Evolutionary conservation across 2,797 vertebrate genomes (phyloP), one percentile per base, ranked within the genome.

Genomic region (Anomalospiza imberbis): DNA sequence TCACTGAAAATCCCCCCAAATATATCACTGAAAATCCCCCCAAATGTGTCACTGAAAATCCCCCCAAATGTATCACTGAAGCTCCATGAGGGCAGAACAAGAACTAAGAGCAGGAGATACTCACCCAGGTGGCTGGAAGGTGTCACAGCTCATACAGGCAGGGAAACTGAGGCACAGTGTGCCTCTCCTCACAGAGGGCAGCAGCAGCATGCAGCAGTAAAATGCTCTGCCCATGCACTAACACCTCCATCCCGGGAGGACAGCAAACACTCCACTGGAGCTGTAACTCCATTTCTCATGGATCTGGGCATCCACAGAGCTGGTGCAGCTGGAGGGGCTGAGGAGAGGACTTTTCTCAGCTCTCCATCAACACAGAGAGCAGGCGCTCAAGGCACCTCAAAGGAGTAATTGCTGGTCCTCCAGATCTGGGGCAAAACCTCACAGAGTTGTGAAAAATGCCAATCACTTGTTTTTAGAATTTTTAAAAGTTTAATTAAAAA

Each of bases 11-110:
- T 7, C 7, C 34, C 72, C 60, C 17, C 3, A 40, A 13, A 40
- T 40, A 11, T 13, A 40, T 13, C 12, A 40, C 40, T 40, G 67
- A 45, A 53, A 58, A 20, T 7, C 7, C 32, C 72, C 60, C 17
- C 3, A 38, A 38, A 38, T 38, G 38, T 38, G 38, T 38, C 38
- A 38, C 38, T 10, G 67, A 45, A 53, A 58, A 22, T 7, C 7
- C 34, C 72, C 60, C 17, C 3, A 10, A 4, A n/a, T 2, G 0
- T 47, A 3, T 7, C 17, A 13, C 2, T 12, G 34, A 9, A 28
- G 26, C 38, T 61, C 38, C 1, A 1, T 6, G 65, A 62, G 57
- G 6, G 7, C 58, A 22, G 38, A n/a, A 10, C 12, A n/a, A 12
- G 26, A 47, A 21, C 8, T 3, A 24, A 31, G 76, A 66, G 34